Evolutionary conservation across 2,888 invertebrate species (phyloP), one percentile per base, ranked within the genome.

Genomic region (Ypsolopha scabrella): DNA sequence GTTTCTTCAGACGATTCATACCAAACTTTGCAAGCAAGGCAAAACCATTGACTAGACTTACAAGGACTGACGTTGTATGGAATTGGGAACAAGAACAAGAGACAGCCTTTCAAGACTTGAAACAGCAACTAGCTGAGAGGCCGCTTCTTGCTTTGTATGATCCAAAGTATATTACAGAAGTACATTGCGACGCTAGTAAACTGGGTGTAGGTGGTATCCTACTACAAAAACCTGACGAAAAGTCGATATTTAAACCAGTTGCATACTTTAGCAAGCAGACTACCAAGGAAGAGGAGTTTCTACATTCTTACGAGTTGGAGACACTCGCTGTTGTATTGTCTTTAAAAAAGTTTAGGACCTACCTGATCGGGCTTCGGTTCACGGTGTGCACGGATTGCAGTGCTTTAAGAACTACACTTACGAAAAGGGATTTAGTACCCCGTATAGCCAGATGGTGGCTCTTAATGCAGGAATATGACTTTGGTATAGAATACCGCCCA

Each of bases 251-350:
- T 50, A 57, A 63, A 39, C 62, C 62, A 2, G 60, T 72, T 6
- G 59, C 61, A 6, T 74, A 65, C 53, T 63, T 57, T 33, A 69
- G 67, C 43, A 57, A 64, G 9, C 64, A 64, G 48, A 62, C 70
- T 2, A 60, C 59, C 0, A 55, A 53, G 7, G 55, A 60, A 2
- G 72, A 77, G 55, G 50, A 52, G 13, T 64, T 60, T 38, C 69
- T 68, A 35, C 65, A 65, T 39, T 63, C 64, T 0, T 67, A 63
- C 24, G 74, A 77, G 41, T 53, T 66, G 13, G 71, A 78, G 50
- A 62, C 61, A 6, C 55, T 76, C 7, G 72, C 72, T 45, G 57
- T 62, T 6, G 52, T 63, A 13, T 52, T 54, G 51, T 52, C 58
- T 11, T 41, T 63, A 33, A 44, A 55, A 13, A 57, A 57, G 35